Evolutionary conservation across 2,888 invertebrate genomes (phyloP).

Genomic region (Andrena chrysosceles): DNA sequence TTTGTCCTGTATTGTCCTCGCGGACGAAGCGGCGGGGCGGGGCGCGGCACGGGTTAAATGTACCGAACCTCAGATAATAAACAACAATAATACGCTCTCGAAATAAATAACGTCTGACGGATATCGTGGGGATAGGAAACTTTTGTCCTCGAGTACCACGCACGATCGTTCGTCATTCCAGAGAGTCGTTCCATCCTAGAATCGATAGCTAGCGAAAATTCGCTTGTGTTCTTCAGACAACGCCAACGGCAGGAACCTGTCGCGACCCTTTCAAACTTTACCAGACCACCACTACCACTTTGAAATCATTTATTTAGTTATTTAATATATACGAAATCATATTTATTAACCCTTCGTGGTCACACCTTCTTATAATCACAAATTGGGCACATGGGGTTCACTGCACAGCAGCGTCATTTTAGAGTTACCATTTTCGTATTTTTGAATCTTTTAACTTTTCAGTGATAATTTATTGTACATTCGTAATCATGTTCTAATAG

Average conservation of each 20-base stretch:
- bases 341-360: background rate
- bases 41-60: conserved; percentile 77
- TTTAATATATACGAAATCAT: background rate
- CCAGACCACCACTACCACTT: background rate
- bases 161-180: conserved; percentile 75
- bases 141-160: conserved; percentile 69
- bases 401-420: no score
- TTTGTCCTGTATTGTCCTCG: conserved; percentile 55
- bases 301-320: no score
- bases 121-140: conserved; percentile 75
- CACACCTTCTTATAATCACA: no score
- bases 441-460: no score
- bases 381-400: no score
- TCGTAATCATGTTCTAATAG: no score
- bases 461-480: no score
- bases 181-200: conserved; percentile 58
- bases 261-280: background rate
- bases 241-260: background rate
- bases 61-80: conserved; percentile 81
- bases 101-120: conserved; percentile 78
- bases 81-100: conserved; percentile 80
- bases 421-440: no score
- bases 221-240: background rate
- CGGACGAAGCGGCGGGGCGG: conserved; percentile 71
- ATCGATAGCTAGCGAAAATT: conserved; percentile 70